These are phyloP conservation scores for Pandion haliaetus DNA, from an alignment of 2,113 vertebrate species.

Conservation along the genomic window DNA sequence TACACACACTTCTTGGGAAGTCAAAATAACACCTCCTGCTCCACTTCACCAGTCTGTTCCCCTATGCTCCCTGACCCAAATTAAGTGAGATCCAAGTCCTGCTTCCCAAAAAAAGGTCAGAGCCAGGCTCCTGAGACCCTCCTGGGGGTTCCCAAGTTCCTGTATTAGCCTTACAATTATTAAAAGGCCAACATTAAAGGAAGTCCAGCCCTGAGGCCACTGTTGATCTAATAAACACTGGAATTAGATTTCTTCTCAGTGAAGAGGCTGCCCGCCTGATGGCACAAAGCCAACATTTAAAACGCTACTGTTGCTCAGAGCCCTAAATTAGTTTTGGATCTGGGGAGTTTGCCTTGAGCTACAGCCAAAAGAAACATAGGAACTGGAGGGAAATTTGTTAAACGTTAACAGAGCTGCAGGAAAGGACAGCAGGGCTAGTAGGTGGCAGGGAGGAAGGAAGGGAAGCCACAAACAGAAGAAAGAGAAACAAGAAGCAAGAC, in stretches of 20 bases:
- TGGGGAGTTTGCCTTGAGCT: conserved; percentile 71
- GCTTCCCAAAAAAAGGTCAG: neutral
- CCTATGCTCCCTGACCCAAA: neutral
- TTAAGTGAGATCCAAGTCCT: neutral
- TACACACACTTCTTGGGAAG: conserved; percentile 35
- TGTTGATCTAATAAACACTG: conserved; percentile 69
- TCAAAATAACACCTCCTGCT: conserved; percentile 38
- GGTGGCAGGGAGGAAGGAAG: neutral
- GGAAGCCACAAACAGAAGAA: neutral
- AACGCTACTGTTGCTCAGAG: conserved; percentile 73
- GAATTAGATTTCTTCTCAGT: conserved; percentile 62
- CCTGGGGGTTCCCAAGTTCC: conserved; percentile 33
- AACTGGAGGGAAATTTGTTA: conserved; percentile 68
- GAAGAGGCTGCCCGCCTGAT: conserved; percentile 56
- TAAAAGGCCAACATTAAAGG: conserved; percentile 52
- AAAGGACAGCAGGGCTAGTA: conserved; percentile 19
- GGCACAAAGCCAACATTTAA: conserved; percentile 69
- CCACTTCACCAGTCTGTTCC: neutral
- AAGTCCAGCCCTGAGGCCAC: conserved; percentile 61
- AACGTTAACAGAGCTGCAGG: conserved; percentile 63
- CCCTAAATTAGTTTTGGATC: conserved; percentile 72
- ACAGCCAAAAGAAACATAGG: conserved; percentile 72
- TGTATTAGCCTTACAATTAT: conserved; percentile 46
- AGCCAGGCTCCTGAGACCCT: conserved; percentile 7
- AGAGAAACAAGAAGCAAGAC: neutral